phyloP scores from a whole-genome alignment of 2,888 invertebrate genomes.

The Himalopsyche anomala region DNA sequence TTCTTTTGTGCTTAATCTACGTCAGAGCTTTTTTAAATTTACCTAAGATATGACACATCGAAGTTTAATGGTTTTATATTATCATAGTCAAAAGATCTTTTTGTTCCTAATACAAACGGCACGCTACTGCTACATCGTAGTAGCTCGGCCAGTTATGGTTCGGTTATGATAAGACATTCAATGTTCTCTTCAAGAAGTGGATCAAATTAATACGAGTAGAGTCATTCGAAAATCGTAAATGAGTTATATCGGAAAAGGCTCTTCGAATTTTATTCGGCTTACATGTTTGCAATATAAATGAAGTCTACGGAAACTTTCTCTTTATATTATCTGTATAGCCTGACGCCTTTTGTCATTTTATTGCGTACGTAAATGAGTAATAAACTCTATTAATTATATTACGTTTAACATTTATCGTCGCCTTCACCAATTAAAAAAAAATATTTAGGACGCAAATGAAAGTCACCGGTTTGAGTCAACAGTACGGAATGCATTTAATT shows the following conservation, averaged over 20 bases:
- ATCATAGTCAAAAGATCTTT: no score
- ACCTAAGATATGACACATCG: no score
- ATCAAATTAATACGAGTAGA: conserved; percentile 4
- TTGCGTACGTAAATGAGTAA: neutral
- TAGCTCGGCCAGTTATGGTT: conserved; percentile 4
- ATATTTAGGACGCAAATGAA: no score
- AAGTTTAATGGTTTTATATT: no score
- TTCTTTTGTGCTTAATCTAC: no score
- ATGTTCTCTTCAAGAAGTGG: conserved; percentile 6
- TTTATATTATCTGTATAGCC: neutral
- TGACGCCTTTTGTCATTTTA: conserved; percentile 8
- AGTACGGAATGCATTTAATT: no score
- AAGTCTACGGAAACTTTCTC: neutral
- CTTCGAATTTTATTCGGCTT: neutral
- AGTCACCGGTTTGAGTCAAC: no score
- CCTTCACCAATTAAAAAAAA: no score
- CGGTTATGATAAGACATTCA: conserved; percentile 35
- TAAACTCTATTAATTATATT: no score
- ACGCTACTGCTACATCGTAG: neutral
- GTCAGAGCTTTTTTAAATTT: no score
- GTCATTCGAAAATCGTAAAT: conserved; percentile 26
- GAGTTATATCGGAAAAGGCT: conserved; percentile 26
- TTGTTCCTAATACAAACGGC: no score
- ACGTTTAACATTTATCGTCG: no score
- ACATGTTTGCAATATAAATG: conserved; percentile 4